Evolutionary conservation across 2,888 invertebrate genomes (phyloP).

Genomic region (Rhopalosiphum nymphaeae): DNA sequence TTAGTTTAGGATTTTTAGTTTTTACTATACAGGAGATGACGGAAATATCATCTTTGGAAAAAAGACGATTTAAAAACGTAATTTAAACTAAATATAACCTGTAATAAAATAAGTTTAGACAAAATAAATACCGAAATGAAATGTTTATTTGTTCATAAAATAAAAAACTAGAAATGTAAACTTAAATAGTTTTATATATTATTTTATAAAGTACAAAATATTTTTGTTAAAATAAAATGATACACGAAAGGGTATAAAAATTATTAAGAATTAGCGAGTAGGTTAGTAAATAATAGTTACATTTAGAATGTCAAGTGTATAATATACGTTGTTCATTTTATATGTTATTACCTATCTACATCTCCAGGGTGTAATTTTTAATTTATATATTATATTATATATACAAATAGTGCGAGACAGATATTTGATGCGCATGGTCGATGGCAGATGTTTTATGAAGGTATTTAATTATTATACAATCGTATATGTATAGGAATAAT

Average conservation of each 20-base stretch:
- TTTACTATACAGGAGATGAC: neutral
- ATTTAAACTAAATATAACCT: neutral
- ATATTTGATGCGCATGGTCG: conserved; percentile 7
- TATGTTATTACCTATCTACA: neutral
- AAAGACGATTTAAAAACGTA: neutral
- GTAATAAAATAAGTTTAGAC: neutral
- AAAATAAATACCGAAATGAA: neutral
- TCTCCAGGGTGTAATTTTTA: conserved; percentile 45
- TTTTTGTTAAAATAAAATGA: conserved; percentile 27
- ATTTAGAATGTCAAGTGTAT: neutral
- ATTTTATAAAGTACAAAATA: neutral
- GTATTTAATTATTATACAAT: conserved; percentile 18
- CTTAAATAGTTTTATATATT: neutral
- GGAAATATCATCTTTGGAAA: neutral
- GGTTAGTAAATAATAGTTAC: neutral
- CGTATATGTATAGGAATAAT: neutral
- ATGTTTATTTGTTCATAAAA: conserved; percentile 2
- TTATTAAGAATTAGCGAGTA: neutral
- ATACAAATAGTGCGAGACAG: neutral
- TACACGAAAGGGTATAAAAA: neutral
- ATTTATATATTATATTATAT: neutral
- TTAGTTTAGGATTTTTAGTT: neutral
- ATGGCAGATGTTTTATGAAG: conserved; percentile 31
- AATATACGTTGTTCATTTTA: conserved; percentile 8
- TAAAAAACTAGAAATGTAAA: neutral